phyloP scores from a whole-genome alignment of 92 coral and sea anemone species.

The Palythoa caribaeorum region DNA sequence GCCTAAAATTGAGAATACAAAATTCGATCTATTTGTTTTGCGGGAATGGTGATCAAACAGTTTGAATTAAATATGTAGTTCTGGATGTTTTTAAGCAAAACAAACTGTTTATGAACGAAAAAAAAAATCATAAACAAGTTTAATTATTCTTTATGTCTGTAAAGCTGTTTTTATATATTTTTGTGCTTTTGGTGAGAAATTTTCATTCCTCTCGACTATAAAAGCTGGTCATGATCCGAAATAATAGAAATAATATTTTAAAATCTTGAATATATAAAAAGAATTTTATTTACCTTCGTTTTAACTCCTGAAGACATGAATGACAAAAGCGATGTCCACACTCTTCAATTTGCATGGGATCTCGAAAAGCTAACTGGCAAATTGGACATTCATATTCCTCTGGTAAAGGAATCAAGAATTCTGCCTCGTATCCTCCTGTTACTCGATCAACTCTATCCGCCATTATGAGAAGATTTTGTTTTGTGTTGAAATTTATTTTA shows the following conservation, averaged over 20 bases:
- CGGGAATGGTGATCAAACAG: neutral
- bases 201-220: neutral
- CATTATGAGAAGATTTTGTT: constrained; percentile 56
- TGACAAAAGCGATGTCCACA: constrained; percentile 99
- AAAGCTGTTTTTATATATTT: neutral
- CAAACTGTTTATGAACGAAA: neutral
- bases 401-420: constrained; percentile 84
- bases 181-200: neutral
- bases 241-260: neutral
- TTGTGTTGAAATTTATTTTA: neutral
- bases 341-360: constrained; percentile 97
- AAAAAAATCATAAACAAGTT: neutral
- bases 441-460: constrained; percentile 96
- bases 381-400: constrained; percentile 98
- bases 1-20: constrained; percentile 43
- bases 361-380: constrained; percentile 97
- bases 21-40: neutral
- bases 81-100: neutral
- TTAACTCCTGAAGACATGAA: constrained; percentile 94
- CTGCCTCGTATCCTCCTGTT: constrained; percentile 97
- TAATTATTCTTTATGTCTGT: neutral
- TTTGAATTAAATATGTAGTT: neutral
- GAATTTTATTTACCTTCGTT: constrained; percentile 73
- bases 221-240: neutral
- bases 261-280: neutral